phyloP scores from a whole-genome alignment of 1,140 invertebrate species.

The Dendrolimus punctatus region DNA sequence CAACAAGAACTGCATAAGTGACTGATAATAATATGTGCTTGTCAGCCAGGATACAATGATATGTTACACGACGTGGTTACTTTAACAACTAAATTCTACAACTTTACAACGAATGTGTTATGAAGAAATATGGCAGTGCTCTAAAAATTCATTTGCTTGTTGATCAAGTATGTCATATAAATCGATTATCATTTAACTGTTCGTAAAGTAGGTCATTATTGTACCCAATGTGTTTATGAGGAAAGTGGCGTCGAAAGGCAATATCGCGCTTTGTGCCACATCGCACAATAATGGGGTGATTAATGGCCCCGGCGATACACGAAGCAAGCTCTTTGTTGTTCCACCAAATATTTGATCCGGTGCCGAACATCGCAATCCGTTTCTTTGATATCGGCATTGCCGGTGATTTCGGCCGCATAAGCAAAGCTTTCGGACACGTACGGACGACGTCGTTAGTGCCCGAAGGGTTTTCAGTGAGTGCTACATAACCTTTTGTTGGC shows the following conservation, averaged over 20 bases:
- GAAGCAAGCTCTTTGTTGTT: constrained; percentile 48
- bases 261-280: constrained; percentile 46
- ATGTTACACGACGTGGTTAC: too few species aligned
- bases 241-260: constrained; percentile 36
- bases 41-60: too few species aligned
- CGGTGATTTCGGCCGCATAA: constrained; percentile 21
- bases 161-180: neutral
- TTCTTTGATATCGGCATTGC: constrained; percentile 37
- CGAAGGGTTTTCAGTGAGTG: constrained; percentile 1
- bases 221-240: constrained; percentile 36
- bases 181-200: constrained; percentile 41
- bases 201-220: constrained; percentile 41
- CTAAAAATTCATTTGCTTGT: too few species aligned
- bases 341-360: constrained; percentile 48
- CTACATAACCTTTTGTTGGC: neutral
- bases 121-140: too few species aligned
- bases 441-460: constrained; percentile 14
- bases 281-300: constrained; percentile 51
- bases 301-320: constrained; percentile 46
- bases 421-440: constrained; percentile 13
- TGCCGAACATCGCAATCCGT: constrained; percentile 34
- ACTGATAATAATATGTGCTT: too few species aligned
- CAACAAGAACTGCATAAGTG: too few species aligned
- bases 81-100: too few species aligned
- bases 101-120: too few species aligned